Conservation (phyloP, 2,888 invertebrate genomes). For the Herminia tarsipennalis region DNA sequence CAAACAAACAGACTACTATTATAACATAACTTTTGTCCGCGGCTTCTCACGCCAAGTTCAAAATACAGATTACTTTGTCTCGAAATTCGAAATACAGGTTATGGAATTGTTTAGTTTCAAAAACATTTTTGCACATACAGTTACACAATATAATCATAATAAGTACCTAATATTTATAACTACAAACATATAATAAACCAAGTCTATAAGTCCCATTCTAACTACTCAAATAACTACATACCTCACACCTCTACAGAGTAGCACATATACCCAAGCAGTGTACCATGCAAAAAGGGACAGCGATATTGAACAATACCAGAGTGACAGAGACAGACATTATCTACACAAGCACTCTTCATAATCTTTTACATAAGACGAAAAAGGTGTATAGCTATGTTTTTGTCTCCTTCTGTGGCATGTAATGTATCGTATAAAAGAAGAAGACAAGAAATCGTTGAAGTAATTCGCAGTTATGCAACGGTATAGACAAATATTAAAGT, state of each 20-base stretch:
- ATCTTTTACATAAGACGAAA: not conserved
- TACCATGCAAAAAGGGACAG: slow-evolving; percentile 63
- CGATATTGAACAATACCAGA: slow-evolving; percentile 42
- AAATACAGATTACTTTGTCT: too few relatives aligned
- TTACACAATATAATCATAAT: slow-evolving; percentile 7
- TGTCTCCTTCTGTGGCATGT: too few relatives aligned
- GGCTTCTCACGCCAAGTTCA: too few relatives aligned
- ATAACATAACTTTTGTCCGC: too few relatives aligned
- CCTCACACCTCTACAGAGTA: slow-evolving; percentile 46
- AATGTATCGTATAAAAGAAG: too few relatives aligned
- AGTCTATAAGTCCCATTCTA: slow-evolving; percentile 23
- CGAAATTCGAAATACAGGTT: too few relatives aligned
- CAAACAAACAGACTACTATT: too few relatives aligned
- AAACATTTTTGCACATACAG: slow-evolving; percentile 22
- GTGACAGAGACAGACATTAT: slow-evolving; percentile 50
- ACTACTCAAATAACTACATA: slow-evolving; percentile 27
- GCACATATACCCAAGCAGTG: slow-evolving; percentile 68
- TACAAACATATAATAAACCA: slow-evolving; percentile 25
- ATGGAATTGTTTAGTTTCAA: too few relatives aligned
- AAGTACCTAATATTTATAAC: slow-evolving; percentile 5
- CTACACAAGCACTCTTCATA: slow-evolving; percentile 47
- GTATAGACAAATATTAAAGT: too few relatives aligned
- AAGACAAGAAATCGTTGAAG: too few relatives aligned
- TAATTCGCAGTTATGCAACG: too few relatives aligned
- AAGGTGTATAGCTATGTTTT: too few relatives aligned